Base-by-base conservation (phyloP, 2,888 invertebrate genomes). In the Protodeltote pygarga region DNA sequence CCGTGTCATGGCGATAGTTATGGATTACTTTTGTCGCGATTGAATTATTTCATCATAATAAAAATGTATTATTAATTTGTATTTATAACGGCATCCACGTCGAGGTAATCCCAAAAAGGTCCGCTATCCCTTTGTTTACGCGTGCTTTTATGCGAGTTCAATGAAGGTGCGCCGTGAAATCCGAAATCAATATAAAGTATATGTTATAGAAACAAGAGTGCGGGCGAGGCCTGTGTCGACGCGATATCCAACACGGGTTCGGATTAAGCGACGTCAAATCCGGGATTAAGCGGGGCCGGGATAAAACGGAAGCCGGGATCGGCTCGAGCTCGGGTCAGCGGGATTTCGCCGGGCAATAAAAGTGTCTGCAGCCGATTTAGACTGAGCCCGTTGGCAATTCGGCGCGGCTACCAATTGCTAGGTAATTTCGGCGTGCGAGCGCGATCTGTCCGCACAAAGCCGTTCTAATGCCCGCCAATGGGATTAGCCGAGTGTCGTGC, bases 161-260 rank as follows among this genome's bases (percentile, higher is more conserved):
- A 64, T 75, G 69, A 75, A 85, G 81, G 79, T 81, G 77, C 63
- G 73, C 65, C 52, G 68, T 79, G 69, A 83, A 88, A 84, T 82
- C 78, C 77, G 71, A 82, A 88, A 87, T 89, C 89, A 83, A 87
- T 90, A 88, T 78, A 84, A 66, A 61, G 65, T 72, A 71, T n/a
- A n/a, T n/a, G n/a, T 71, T 71, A 75, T 77, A 80, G 77, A 73
- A 73, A 79, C 81, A 78, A 75, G 80, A 82, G 86, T 79, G 80
- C 79, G 83, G 81, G 75, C 75, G 83, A 81, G 81, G 83, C 83
- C 86, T 90, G 91, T 90, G 91, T 87, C 88, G 90, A 88, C 93
- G 94, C 93, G 94, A 93, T 92, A 93, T 92, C 93, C 93, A 92
- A 93, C 94, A 93, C 92, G 93, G 93, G 93, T 92, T 81, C 91